Evolutionary conservation across 1,140 invertebrate species (phyloP).

Genomic region (Stenopsyche tienmushanensis): DNA sequence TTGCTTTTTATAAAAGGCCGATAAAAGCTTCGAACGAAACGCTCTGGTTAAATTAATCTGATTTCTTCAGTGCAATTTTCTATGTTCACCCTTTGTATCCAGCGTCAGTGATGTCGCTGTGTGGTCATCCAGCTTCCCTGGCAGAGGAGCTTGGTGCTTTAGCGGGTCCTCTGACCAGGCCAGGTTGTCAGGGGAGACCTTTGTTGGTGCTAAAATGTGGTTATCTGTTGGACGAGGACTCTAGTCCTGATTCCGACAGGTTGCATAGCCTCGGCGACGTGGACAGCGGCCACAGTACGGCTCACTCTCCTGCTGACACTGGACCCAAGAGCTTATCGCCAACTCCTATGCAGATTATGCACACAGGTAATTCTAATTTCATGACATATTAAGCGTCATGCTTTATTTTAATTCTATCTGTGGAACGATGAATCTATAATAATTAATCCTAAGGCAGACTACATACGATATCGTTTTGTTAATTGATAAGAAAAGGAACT

Average conservation of each 20-base stretch:
- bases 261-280: slow-evolving; percentile 72
- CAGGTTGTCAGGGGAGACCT: slow-evolving; percentile 57
- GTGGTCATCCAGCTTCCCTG: slow-evolving; percentile 61
- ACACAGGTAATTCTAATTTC: too few species aligned
- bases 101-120: slow-evolving; percentile 55
- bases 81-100: too few species aligned
- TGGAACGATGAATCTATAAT: too few species aligned
- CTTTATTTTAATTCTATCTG: too few species aligned
- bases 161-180: slow-evolving; percentile 48
- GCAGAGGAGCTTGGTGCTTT: slow-evolving; percentile 67
- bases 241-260: slow-evolving; percentile 81
- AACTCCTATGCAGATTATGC: slow-evolving; percentile 47
- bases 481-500: too few species aligned
- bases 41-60: too few species aligned
- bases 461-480: too few species aligned
- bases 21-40: too few species aligned
- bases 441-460: too few species aligned
- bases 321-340: slow-evolving; percentile 82
- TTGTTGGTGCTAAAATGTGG: slow-evolving; percentile 74
- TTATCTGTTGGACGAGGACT: slow-evolving; percentile 76
- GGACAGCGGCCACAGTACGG: slow-evolving; percentile 86
- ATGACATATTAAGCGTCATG: neutral
- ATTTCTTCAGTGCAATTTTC: too few species aligned
- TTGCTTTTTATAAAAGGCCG: too few species aligned
- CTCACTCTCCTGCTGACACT: slow-evolving; percentile 81